phyloP scores from a whole-genome alignment of 1,140 invertebrate genomes.

The Pseudomyrmex cubaensis region DNA sequence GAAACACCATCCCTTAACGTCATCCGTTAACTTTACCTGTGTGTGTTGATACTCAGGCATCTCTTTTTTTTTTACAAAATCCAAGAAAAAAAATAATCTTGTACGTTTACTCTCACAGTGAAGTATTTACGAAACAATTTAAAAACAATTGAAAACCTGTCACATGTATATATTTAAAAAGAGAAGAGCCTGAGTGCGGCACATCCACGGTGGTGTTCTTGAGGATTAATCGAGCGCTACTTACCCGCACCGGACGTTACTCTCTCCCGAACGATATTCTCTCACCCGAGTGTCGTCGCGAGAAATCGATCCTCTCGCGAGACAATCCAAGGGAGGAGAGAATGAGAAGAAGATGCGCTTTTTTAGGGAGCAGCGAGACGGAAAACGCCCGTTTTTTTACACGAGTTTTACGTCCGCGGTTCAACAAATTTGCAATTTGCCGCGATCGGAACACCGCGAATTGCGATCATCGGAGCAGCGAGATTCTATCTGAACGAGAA shows the following conservation, averaged over 20 bases:
- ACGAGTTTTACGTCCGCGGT: slow-evolving; percentile 43
- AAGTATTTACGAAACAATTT: no score
- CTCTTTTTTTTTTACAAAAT: no score
- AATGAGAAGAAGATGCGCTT: slow-evolving; percentile 24
- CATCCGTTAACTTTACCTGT: no score
- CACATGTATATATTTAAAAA: no score
- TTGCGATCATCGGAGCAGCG: slow-evolving; percentile 14
- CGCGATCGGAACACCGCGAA: slow-evolving; percentile 25
- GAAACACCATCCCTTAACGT: no score
- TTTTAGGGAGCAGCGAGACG: slow-evolving; percentile 6
- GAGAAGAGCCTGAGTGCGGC: no score
- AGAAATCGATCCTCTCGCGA: neutral
- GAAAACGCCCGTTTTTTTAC: neutral
- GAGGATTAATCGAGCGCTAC: neutral
- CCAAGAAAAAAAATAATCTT: no score
- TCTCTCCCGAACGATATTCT: slow-evolving; percentile 28
- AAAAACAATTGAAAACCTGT: no score
- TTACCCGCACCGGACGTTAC: neutral
- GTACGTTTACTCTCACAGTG: no score
- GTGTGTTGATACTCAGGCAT: no score
- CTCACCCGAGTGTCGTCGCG: slow-evolving; percentile 28
- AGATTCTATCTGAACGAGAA: slow-evolving; percentile 60
- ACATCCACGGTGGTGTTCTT: no score
- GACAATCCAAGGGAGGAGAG: neutral
- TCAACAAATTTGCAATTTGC: slow-evolving; percentile 25